These are phyloP conservation scores for Microchirus variegatus DNA, from an alignment of 2,797 vertebrate genomes.

Conservation along the genomic window DNA sequence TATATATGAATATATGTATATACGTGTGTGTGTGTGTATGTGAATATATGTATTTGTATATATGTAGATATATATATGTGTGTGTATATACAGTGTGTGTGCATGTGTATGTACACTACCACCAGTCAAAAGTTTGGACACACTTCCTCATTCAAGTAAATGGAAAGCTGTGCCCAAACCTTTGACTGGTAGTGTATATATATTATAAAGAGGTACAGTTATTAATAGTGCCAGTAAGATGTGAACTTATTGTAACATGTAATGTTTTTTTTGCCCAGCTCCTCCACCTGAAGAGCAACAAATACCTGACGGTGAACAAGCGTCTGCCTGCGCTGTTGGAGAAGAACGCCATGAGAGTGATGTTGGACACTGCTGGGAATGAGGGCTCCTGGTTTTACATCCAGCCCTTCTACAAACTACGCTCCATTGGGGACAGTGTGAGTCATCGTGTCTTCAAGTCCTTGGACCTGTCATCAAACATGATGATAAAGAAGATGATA, in stretches of 20 bases:
- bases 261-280: conserved; percentile 77
- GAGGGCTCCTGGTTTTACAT: conserved; percentile 99
- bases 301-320: conserved; percentile 98
- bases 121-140: no score
- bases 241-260: background rate
- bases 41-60: no score
- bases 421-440: conserved; percentile 96
- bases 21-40: no score
- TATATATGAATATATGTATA: no score
- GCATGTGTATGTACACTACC: no score
- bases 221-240: conserved; percentile 1
- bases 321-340: conserved; percentile 94
- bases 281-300: conserved; percentile 98
- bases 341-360: conserved; percentile 98
- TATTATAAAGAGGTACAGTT: no score
- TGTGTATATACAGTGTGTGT: no score
- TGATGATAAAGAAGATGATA: no score
- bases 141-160: no score
- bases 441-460: conserved; percentile 67
- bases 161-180: no score
- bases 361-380: conserved; percentile 94
- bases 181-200: no score
- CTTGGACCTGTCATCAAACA: background rate
- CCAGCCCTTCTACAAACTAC: conserved; percentile 97
- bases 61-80: no score